These are phyloP conservation scores for Ditylenchus dipsaci DNA, from an alignment of 1,140 invertebrate species.

Conservation along the genomic window DNA sequence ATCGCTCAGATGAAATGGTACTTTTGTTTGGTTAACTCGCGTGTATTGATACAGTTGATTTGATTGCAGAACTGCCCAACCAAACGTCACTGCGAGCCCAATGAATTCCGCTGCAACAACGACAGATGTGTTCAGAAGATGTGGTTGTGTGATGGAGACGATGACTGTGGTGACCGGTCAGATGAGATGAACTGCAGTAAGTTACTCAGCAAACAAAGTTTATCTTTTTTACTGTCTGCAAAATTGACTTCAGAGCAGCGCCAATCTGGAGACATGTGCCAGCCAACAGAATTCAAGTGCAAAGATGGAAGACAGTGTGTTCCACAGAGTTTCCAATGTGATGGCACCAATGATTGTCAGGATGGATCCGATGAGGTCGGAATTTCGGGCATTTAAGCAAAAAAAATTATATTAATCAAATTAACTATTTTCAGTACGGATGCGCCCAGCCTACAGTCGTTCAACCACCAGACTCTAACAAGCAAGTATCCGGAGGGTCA, in stretches of 20 bases:
- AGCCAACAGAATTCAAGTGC: slow-evolving; percentile 78
- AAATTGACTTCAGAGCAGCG: slow-evolving; percentile 45
- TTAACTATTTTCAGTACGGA: not conserved
- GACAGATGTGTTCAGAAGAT: slow-evolving; percentile 81
- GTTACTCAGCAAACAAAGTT: slow-evolving; percentile 1
- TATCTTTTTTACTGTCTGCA: slow-evolving; percentile 7
- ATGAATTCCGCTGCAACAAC: slow-evolving; percentile 79
- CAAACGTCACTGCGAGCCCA: slow-evolving; percentile 73
- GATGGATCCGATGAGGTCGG: slow-evolving; percentile 73
- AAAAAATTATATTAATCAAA: too few species aligned
- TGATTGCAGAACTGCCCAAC: slow-evolving; percentile 47
- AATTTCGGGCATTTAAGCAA: too few species aligned
- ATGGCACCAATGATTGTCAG: slow-evolving; percentile 71
- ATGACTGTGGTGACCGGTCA: slow-evolving; percentile 83
- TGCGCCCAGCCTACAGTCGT: slow-evolving; percentile 58
- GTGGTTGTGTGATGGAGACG: slow-evolving; percentile 77
- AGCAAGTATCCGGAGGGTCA: slow-evolving; percentile 64
- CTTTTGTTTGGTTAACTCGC: not conserved
- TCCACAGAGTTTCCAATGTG: slow-evolving; percentile 87
- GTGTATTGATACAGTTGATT: too few species aligned
- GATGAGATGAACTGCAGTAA: slow-evolving; percentile 59
- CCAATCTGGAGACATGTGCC: slow-evolving; percentile 68
- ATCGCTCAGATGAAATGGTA: slow-evolving; percentile 71
- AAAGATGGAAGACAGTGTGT: slow-evolving; percentile 75
- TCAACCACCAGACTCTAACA: slow-evolving; percentile 47